Evolutionary conservation across 2,797 vertebrate genomes (phyloP), one percentile per base, ranked within the genome.

Genomic region (Urocyon cinereoargenteus): DNA sequence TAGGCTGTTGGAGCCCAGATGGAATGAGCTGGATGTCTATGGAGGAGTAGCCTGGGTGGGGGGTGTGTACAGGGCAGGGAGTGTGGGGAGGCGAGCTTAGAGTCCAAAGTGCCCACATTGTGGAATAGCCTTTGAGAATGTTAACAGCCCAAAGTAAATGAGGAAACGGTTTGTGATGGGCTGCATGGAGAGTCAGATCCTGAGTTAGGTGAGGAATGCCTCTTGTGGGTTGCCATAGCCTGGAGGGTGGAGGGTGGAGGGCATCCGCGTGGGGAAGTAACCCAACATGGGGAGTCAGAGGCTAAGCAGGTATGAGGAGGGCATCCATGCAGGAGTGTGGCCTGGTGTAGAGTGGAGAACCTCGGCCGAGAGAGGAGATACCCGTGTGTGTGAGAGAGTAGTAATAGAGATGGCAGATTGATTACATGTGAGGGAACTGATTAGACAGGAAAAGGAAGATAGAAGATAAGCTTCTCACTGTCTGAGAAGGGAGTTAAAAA

Each of bases 401-500:
- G 53, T 24, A 85, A 3, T 36, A 8, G 31, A 79, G 73, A 36
- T 77, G 84, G 19, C 18, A 28, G 40, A 57, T 24, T 77, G 49
- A 45, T 83, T 93, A 51, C 22, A 26, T 24, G 8, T 28, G 3
- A 40, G n/a, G 62, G 36, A 18, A 62, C 24, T 83, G 77, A 85
- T 75, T 49, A 73, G 89, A 61, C 1, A 73, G 24, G 66, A 57
- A 66, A 68, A 22, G 55, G 31, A 81, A 81, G 92, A 28, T 55
- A 26, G 61, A 73, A 75, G 68, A 51, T 6, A 28, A 9, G 9
- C 73, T 92, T 83, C 40, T 61, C 36, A 82, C 21, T 66, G 10
- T 86, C 45, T 70, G 68, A 90, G 13, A 31, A 82, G 53, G 21
- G 19, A 87, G 16, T 85, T 86, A 75, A 75, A 94, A 88, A 55